phyloP scores from a whole-genome alignment of 1,140 invertebrate genomes.

The Heliconius eleuchia region DNA sequence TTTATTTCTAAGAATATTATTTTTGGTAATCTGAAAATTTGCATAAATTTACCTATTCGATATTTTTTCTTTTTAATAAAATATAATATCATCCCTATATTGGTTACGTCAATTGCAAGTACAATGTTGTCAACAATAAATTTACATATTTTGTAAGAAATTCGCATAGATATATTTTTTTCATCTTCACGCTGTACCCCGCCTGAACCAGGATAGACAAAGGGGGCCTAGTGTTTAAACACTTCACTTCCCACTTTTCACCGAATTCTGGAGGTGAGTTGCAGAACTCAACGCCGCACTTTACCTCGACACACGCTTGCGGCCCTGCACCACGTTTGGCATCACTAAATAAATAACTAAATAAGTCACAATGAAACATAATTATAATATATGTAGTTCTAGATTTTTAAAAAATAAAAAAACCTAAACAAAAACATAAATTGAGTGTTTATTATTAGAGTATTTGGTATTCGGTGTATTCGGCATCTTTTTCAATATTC shows the following conservation, averaged over 20 bases:
- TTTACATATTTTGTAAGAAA: no score
- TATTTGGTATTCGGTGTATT: no score
- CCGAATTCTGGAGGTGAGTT: background rate
- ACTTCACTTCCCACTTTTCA: background rate
- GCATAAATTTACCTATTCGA: background rate
- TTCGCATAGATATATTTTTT: background rate
- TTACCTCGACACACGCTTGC: background rate
- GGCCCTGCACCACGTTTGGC: no score
- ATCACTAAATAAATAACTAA: no score
- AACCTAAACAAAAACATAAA: no score
- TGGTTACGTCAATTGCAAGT: background rate
- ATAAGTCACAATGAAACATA: no score
- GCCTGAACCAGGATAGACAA: background rate
- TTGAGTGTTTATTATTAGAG: no score
- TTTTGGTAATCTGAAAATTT: background rate
- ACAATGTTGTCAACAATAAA: background rate
- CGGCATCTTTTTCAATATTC: no score
- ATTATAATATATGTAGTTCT: no score
- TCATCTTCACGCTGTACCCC: background rate
- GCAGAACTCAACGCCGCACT: background rate
- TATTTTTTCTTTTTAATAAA: background rate
- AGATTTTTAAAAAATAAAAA: no score
- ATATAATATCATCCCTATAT: background rate
- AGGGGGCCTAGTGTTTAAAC: background rate
- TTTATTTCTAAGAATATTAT: background rate